Evolutionary conservation across 2,113 vertebrate species (phyloP).

Genomic region (Chamaetylas fuelleborni): DNA sequence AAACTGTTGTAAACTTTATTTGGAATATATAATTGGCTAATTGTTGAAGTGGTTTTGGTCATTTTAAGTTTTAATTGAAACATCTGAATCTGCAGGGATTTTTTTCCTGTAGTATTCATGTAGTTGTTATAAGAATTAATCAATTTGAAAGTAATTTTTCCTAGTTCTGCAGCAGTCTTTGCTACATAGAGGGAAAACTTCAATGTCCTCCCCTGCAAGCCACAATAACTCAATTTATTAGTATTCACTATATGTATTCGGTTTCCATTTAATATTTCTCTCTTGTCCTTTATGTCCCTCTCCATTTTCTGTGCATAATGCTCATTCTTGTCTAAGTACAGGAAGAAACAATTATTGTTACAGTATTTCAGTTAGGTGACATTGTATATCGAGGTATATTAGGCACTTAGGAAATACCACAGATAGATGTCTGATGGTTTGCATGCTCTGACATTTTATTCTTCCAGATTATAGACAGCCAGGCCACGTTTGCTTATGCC

Average conservation of each 20-base stretch:
- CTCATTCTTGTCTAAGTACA: conserved; percentile 22
- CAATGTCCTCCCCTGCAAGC: not conserved
- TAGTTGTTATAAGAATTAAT: not conserved
- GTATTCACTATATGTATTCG: not conserved
- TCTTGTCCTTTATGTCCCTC: not conserved
- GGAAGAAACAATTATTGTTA: conserved; percentile 41
- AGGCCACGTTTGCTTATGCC: not conserved
- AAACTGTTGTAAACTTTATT: not conserved
- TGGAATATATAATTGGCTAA: not conserved
- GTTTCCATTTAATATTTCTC: not conserved
- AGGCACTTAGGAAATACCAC: not conserved
- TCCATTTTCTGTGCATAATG: not conserved
- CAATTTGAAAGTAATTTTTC: not conserved
- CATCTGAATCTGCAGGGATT: not conserved
- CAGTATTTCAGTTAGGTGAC: conserved; percentile 2
- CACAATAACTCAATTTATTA: not conserved
- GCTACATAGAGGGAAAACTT: not conserved
- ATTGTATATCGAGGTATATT: not conserved
- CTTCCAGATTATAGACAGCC: not conserved
- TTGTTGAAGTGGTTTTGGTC: not conserved
- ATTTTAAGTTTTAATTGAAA: not conserved
- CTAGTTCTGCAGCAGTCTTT: not conserved
- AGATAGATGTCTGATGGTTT: not conserved
- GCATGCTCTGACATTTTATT: not conserved
- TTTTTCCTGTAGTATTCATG: not conserved